A percentile compares a stretch with the other conserved stretches of the same genome.
These are phyloP conservation scores for Acipenser ruthenus DNA, from an alignment of 2,797 vertebrate species.

Conservation along the genomic window DNA sequence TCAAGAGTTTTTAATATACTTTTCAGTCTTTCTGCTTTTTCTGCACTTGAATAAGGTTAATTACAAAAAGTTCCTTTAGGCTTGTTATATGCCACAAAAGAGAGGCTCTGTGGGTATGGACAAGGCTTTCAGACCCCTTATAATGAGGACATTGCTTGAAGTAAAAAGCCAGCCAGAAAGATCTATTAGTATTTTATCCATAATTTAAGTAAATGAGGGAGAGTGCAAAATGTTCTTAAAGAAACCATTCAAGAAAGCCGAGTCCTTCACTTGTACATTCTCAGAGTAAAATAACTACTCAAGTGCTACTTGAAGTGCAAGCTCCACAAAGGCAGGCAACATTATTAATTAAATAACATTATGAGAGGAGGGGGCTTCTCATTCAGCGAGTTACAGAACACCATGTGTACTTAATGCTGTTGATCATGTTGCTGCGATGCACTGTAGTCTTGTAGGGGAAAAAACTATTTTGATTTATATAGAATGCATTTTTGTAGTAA, in stretches of 20 bases:
- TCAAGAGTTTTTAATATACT: conserved; percentile 52
- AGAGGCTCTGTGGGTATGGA: not conserved
- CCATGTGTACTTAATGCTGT: too few relatives aligned
- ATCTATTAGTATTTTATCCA: conserved; percentile 3
- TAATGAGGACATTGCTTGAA: conserved; percentile 1
- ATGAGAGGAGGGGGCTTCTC: too few relatives aligned
- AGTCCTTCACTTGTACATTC: not conserved
- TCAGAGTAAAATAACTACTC: not conserved
- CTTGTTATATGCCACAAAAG: conserved; percentile 4
- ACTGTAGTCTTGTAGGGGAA: too few relatives aligned
- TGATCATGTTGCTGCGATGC: too few relatives aligned
- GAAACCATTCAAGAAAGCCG: not conserved
- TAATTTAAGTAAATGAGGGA: not conserved
- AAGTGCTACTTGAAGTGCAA: not conserved
- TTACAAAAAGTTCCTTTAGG: conserved; percentile 49
- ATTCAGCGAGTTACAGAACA: too few relatives aligned
- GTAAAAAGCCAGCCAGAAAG: not conserved
- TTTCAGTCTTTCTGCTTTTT: conserved; percentile 62
- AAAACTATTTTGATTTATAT: too few relatives aligned
- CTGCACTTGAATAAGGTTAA: conserved; percentile 61
- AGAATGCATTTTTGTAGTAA: too few relatives aligned
- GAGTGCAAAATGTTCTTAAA: conserved; percentile 1
- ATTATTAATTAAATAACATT: too few relatives aligned
- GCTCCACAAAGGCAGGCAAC: too few relatives aligned
- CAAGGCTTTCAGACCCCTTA: not conserved